Evolutionary conservation across 2,888 invertebrate species (phyloP).

Genomic region (Isoperla grammatica): DNA sequence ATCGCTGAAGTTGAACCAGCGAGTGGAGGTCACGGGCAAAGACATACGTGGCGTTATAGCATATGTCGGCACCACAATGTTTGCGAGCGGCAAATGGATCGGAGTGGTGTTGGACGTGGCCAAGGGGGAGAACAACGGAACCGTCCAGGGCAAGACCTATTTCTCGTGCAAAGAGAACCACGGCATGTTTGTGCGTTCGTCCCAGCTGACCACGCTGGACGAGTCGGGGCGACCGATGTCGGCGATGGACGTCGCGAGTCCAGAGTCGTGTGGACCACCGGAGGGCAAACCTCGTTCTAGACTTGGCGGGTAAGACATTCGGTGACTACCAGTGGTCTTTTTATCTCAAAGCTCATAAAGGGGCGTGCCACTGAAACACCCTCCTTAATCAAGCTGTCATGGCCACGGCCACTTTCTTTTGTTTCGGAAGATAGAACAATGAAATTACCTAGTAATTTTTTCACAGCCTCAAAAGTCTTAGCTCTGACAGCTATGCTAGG

Average conservation of each 20-base stretch:
- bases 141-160: slow-evolving; percentile 63
- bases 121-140: slow-evolving; percentile 96
- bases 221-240: slow-evolving; percentile 57
- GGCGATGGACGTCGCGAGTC: slow-evolving; percentile 48
- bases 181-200: slow-evolving; percentile 91
- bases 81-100: slow-evolving; percentile 93
- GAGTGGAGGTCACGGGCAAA: slow-evolving; percentile 82
- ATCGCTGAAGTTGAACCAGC: slow-evolving; percentile 64
- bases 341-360: too few species aligned
- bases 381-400: too few species aligned
- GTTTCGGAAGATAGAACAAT: too few species aligned
- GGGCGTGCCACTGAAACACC: too few species aligned
- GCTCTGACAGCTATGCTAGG: too few species aligned
- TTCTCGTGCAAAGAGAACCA: slow-evolving; percentile 82
- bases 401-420: too few species aligned
- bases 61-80: slow-evolving; percentile 85
- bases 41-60: slow-evolving; percentile 86
- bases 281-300: slow-evolving; percentile 7
- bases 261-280: slow-evolving; percentile 34
- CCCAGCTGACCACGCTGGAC: slow-evolving; percentile 72
- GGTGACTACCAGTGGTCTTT: too few species aligned
- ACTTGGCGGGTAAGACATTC: slow-evolving; percentile 10
- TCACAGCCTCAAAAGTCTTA: too few species aligned
- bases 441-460: too few species aligned
- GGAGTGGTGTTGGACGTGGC: slow-evolving; percentile 92